Evolutionary conservation across 2,888 invertebrate species (phyloP).

Genomic region (Nomada lathburiana): DNA sequence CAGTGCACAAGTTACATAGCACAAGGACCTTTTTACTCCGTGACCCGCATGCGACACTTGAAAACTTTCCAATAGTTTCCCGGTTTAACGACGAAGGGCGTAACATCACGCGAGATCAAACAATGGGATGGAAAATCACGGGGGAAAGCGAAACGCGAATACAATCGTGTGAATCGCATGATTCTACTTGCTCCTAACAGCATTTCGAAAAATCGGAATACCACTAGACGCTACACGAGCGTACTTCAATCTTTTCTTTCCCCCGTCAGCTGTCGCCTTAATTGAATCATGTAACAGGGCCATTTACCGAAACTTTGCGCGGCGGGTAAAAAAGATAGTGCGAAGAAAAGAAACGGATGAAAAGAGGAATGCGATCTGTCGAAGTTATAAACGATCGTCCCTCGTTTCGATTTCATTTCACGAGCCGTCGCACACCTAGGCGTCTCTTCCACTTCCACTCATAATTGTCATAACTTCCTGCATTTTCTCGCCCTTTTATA

Average conservation of each 20-base stretch:
- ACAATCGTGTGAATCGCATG: conserved; percentile 11
- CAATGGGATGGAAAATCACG: conserved; percentile 15
- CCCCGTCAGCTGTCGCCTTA: conserved; percentile 38
- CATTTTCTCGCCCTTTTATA: conserved; percentile 69
- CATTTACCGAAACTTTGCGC: conserved; percentile 52
- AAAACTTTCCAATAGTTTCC: conserved; percentile 52
- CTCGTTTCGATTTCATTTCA: conserved; percentile 79
- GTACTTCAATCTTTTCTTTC: conserved; percentile 20
- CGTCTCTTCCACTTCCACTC: conserved; percentile 60
- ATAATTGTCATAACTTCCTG: conserved; percentile 79
- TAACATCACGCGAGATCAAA: conserved; percentile 32
- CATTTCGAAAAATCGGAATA: conserved; percentile 8
- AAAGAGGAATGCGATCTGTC: conserved; percentile 72
- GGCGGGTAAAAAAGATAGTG: conserved; percentile 25
- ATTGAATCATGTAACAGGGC: conserved; percentile 61
- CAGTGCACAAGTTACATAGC: conserved; percentile 41
- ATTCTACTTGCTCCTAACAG: conserved; percentile 14
- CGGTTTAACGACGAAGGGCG: conserved; percentile 35
- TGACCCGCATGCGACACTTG: conserved; percentile 63
- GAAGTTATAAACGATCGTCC: conserved; percentile 79
- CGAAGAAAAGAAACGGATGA: conserved; percentile 37
- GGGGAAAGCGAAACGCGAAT: conserved; percentile 5
- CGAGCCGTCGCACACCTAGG: conserved; percentile 78
- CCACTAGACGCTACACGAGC: background rate
- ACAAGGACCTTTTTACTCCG: conserved; percentile 57